Conservation (phyloP, 2,888 invertebrate genomes). For the Conus canariensis region DNA sequence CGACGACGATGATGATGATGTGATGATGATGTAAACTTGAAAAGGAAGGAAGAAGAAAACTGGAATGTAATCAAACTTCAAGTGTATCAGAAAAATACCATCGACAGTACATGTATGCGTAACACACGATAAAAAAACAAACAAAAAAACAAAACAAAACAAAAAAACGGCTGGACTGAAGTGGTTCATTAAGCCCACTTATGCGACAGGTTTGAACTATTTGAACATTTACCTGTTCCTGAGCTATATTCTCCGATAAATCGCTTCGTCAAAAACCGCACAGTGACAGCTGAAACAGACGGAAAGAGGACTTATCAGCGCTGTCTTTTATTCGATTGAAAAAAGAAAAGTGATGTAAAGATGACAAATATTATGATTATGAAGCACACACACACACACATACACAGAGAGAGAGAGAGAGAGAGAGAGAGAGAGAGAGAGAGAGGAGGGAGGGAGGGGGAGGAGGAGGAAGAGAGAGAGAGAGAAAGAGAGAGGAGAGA, state of each 20-base stretch:
- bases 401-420: background rate
- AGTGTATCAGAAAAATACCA: too few species aligned
- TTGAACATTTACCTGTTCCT: slow-evolving; percentile 62
- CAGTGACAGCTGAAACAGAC: slow-evolving; percentile 67
- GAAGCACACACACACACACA: background rate
- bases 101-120: too few species aligned
- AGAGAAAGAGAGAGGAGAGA: too few species aligned
- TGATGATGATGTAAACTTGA: background rate
- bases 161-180: too few species aligned
- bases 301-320: background rate
- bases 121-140: too few species aligned
- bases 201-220: too few species aligned
- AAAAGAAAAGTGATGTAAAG: background rate
- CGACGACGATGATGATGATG: background rate
- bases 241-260: slow-evolving; percentile 74
- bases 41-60: too few species aligned
- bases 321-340: background rate
- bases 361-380: background rate
- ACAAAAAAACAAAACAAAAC: too few species aligned
- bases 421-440: too few species aligned
- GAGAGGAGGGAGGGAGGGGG: too few species aligned
- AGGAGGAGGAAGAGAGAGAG: background rate
- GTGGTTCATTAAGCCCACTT: too few species aligned
- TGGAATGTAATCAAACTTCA: too few species aligned
- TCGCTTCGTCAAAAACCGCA: slow-evolving; percentile 68